phyloP scores from a whole-genome alignment of 2,797 vertebrate genomes.

The Vireo griseus region DNA sequence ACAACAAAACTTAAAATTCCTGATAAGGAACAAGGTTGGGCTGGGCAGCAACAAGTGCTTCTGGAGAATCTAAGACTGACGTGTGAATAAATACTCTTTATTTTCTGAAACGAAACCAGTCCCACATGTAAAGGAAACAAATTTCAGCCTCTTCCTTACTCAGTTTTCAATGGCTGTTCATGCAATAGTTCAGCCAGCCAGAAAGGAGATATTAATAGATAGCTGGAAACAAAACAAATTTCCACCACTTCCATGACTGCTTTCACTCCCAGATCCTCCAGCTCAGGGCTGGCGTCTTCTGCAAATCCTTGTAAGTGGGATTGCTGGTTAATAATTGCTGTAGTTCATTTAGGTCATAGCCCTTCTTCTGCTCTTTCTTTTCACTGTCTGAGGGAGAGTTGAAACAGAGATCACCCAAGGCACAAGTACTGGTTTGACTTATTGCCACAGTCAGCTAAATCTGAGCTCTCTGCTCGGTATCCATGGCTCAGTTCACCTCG shows the following conservation, averaged over 20 bases:
- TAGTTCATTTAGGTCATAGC: background rate
- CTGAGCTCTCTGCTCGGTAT: slow-evolving; percentile 27
- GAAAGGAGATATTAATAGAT: background rate
- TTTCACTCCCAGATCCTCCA: background rate
- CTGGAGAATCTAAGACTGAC: background rate
- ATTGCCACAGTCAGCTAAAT: slow-evolving; percentile 43
- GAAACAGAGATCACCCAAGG: background rate
- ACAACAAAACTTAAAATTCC: background rate
- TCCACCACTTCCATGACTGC: background rate
- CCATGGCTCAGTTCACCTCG: background rate
- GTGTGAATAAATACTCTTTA: background rate
- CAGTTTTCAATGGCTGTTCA: background rate
- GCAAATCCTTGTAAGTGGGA: background rate
- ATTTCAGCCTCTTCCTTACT: background rate
- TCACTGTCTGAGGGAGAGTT: background rate
- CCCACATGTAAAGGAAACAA: background rate
- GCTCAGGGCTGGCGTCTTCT: background rate
- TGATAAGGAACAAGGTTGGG: background rate
- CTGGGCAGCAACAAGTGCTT: background rate
- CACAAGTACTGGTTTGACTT: background rate
- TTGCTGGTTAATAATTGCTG: background rate
- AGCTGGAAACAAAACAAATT: background rate
- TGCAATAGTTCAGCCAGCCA: background rate
- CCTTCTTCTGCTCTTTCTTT: background rate
- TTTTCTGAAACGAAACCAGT: background rate